phyloP scores from a whole-genome alignment of 2,113 vertebrate species.

The Lethenteron reissneri region DNA sequence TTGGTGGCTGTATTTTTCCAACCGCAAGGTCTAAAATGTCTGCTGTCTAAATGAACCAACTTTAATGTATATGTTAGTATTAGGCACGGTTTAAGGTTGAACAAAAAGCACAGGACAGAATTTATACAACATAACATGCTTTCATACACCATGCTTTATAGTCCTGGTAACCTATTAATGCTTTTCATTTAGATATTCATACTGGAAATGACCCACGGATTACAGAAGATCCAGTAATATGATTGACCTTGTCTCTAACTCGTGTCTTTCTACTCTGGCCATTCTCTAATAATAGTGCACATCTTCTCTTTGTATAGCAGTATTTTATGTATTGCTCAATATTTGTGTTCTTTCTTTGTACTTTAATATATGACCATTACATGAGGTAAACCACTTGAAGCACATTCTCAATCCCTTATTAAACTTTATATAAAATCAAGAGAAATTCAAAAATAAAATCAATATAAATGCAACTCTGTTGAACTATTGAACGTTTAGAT shows the following conservation, averaged over 20 bases:
- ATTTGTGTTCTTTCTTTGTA: too few species aligned
- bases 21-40: neutral
- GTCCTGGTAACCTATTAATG: neutral
- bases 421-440: neutral
- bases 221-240: neutral
- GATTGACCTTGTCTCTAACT: too few species aligned
- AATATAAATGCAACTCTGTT: neutral
- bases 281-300: too few species aligned
- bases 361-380: neutral
- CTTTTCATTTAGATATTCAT: neutral
- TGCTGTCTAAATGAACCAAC: neutral
- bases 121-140: neutral
- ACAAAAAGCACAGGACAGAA: neutral
- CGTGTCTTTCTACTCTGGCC: too few species aligned
- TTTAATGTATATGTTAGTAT: neutral
- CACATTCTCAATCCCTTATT: neutral
- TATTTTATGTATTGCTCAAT: too few species aligned
- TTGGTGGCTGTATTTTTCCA: neutral
- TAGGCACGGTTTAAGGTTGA: neutral
- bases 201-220: neutral
- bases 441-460: neutral
- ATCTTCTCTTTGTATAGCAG: too few species aligned
- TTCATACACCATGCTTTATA: neutral
- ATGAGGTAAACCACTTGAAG: neutral
- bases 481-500: neutral